A percentile compares a stretch with the other conserved stretches of the same genome.
These are phyloP conservation scores for Pangasius larnaudii DNA, from an alignment of 2,797 vertebrate species.

Conservation along the genomic window DNA sequence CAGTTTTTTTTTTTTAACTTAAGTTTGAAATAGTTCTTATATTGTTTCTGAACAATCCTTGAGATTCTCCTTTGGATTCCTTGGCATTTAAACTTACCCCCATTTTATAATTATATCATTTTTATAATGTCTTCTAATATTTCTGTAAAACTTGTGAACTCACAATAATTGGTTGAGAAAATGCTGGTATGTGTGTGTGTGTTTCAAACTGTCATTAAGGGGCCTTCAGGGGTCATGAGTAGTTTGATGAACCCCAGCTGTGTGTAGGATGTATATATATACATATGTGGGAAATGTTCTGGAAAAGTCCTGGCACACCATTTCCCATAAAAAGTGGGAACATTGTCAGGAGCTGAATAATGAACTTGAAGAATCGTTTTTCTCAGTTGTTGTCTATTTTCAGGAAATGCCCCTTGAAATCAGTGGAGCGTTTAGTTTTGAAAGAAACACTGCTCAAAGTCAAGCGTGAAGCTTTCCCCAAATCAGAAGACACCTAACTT, in stretches of 20 bases:
- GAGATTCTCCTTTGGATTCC: not conserved
- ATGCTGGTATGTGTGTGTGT: not conserved
- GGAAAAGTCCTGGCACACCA: not conserved
- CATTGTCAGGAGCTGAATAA: not conserved
- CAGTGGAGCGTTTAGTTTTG: not conserved
- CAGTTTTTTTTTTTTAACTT: not conserved
- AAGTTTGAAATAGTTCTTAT: not conserved
- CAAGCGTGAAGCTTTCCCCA: not conserved
- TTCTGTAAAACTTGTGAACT: not conserved
- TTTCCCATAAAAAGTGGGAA: not conserved
- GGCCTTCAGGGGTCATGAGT: not conserved
- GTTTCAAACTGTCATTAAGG: not conserved
- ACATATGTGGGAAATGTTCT: not conserved
- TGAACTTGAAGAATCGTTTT: not conserved
- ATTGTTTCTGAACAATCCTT: not conserved
- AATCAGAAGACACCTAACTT: not conserved
- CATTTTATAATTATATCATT: no score
- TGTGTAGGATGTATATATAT: not conserved
- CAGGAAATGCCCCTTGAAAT: not conserved
- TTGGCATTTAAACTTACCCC: not conserved
- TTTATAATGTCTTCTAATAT: not conserved
- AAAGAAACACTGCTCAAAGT: not conserved
- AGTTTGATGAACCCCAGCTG: not conserved
- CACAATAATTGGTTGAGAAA: not conserved
- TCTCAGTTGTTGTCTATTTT: not conserved